Conservation (phyloP, 2,113 vertebrate species). For the Ariopsis seemanni region DNA sequence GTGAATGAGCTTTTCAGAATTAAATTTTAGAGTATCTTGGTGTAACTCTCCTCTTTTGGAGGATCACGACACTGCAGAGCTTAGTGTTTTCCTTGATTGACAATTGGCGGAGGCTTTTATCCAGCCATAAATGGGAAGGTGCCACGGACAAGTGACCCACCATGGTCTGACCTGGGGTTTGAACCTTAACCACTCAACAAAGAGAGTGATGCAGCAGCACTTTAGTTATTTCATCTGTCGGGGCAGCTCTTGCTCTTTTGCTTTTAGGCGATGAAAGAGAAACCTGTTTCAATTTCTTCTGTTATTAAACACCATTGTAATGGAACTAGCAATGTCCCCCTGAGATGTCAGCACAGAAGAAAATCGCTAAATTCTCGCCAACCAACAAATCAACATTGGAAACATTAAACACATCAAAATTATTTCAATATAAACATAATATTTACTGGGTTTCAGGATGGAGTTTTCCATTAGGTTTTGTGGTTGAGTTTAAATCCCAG, state of each 20-base stretch:
- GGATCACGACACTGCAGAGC: constrained; percentile 18
- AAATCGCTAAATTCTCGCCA: neutral
- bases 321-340: neutral
- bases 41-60: neutral
- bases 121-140: neutral
- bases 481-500: constrained; percentile 7
- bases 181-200: neutral
- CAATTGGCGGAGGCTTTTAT: constrained; percentile 2
- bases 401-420: neutral
- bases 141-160: neutral
- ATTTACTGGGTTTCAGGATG: neutral
- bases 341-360: neutral
- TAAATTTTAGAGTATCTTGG: neutral
- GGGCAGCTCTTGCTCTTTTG: neutral
- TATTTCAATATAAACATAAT: neutral
- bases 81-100: constrained; percentile 1
- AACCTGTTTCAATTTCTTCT: neutral
- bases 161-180: neutral
- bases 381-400: neutral
- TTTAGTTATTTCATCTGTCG: neutral
- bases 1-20: neutral
- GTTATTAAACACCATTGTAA: neutral
- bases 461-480: neutral
- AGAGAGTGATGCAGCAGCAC: neutral
- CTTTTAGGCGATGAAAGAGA: neutral